These are phyloP conservation scores for Battus philenor DNA, from an alignment of 1,140 invertebrate genomes.

Conservation along the genomic window DNA sequence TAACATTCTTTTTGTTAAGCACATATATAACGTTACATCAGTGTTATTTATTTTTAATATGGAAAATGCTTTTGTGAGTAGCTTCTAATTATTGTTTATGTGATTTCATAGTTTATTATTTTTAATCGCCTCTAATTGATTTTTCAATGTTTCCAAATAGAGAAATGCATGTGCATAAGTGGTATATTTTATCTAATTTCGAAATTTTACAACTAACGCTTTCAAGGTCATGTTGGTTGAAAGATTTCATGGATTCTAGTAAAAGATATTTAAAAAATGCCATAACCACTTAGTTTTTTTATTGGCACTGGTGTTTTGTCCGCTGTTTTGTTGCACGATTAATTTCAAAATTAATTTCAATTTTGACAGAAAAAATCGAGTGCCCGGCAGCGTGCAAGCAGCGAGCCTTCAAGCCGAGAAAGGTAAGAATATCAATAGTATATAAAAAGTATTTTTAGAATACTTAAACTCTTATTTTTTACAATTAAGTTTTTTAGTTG, in stretches of 20 bases:
- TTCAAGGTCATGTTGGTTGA: slow-evolving; percentile 22
- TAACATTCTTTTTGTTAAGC: slow-evolving; percentile 37
- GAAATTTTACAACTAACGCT: slow-evolving; percentile 36
- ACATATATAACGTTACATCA: slow-evolving; percentile 30
- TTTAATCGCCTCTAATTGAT: slow-evolving; percentile 43
- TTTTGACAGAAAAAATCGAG: slow-evolving; percentile 76
- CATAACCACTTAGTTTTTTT: slow-evolving; percentile 69
- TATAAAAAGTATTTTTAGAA: no score
- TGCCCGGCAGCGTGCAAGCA: slow-evolving; percentile 68
- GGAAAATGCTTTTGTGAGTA: slow-evolving; percentile 62
- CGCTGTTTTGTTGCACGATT: no score
- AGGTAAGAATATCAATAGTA: slow-evolving; percentile 39
- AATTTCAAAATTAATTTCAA: no score
- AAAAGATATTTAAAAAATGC: slow-evolving; percentile 52
- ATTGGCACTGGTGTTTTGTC: slow-evolving; percentile 70
- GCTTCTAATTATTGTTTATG: slow-evolving; percentile 50
- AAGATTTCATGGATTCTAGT: slow-evolving; percentile 47
- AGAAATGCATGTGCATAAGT: slow-evolving; percentile 56
- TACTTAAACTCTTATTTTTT: no score
- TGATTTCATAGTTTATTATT: slow-evolving; percentile 32
- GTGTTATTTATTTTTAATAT: slow-evolving; percentile 29
- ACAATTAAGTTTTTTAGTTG: no score
- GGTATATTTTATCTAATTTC: slow-evolving; percentile 36
- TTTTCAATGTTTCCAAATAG: slow-evolving; percentile 50
- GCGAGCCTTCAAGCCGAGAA: slow-evolving; percentile 62